Percentiles rank a stretch among this genome's conserved stretches.
Evolutionary conservation across 2,888 invertebrate species (phyloP).

Genomic region (Catonia carolina): DNA sequence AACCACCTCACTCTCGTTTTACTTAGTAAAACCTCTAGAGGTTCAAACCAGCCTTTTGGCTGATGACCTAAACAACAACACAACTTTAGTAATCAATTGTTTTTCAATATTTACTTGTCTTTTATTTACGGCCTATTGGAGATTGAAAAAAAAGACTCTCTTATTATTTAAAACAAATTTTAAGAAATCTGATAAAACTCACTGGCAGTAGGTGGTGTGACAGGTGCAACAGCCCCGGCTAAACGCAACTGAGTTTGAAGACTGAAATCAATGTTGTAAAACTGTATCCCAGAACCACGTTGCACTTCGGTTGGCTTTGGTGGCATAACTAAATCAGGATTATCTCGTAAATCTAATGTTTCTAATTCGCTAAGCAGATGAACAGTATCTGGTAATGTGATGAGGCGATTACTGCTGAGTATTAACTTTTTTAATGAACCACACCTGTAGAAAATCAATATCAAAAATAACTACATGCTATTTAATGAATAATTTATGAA

Average conservation of each 20-base stretch:
- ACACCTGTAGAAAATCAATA: slow-evolving; percentile 67
- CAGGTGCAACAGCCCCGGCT: slow-evolving; percentile 81
- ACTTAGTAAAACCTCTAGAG: no score
- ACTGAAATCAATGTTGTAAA: slow-evolving; percentile 98
- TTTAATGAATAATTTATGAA: background rate
- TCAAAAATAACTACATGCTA: no score
- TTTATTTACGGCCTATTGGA: no score
- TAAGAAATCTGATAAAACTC: no score
- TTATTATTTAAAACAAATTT: no score
- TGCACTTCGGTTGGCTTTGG: slow-evolving; percentile 83
- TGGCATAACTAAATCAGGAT: slow-evolving; percentile 95
- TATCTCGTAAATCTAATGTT: slow-evolving; percentile 83
- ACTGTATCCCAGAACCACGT: slow-evolving; percentile 75
- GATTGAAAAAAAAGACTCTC: no score
- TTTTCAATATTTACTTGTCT: no score
- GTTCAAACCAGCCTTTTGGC: no score
- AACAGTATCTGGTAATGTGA: slow-evolving; percentile 95
- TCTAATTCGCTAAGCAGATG: slow-evolving; percentile 87
- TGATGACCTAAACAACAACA: no score
- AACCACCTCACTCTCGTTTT: no score
- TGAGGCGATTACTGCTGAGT: slow-evolving; percentile 85
- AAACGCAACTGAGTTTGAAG: slow-evolving; percentile 87
- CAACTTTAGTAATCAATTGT: no score
- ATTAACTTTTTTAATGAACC: slow-evolving; percentile 89
- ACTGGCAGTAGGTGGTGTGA: slow-evolving; percentile 56